A percentile compares a stretch with the other conserved stretches of the same genome.
Conservation (phyloP, 2,888 invertebrate species). For the Erpobdella octoculata region DNA sequence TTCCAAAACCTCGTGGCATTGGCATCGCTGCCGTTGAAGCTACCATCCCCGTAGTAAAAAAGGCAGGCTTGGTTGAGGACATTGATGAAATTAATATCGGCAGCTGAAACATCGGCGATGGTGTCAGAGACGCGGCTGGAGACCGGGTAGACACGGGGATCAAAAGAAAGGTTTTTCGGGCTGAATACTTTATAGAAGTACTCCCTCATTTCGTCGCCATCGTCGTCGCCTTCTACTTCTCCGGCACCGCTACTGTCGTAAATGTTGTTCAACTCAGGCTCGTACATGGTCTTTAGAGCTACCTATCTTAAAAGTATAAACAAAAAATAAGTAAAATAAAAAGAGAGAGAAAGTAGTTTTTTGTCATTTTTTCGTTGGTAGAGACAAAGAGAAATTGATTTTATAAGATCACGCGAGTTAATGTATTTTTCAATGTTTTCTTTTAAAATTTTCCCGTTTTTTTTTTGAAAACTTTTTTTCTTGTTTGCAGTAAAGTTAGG, state of each 20-base stretch:
- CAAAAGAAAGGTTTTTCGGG: not conserved
- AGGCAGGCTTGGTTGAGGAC: not conserved
- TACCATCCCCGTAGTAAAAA: not conserved
- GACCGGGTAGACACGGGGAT: not conserved
- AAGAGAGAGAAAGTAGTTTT: no score
- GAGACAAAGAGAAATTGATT: no score
- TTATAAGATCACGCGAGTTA: no score
- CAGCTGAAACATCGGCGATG: not conserved
- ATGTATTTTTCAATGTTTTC: no score
- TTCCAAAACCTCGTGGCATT: slow-evolving; percentile 1
- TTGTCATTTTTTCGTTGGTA: no score
- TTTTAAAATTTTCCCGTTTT: no score
- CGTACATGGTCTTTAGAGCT: no score
- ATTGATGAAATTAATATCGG: not conserved
- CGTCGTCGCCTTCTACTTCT: not conserved
- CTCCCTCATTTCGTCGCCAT: slow-evolving; percentile 3
- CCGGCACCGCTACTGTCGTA: not conserved
- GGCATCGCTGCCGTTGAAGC: not conserved
- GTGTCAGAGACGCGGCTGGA: not conserved
- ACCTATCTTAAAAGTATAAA: no score
- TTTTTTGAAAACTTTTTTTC: no score
- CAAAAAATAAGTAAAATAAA: no score
- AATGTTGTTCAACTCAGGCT: no score
- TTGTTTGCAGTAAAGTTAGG: no score
- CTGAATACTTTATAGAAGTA: slow-evolving; percentile 6